Conservation (phyloP, 2,797 vertebrate genomes). For the Cygnus olor region DNA sequence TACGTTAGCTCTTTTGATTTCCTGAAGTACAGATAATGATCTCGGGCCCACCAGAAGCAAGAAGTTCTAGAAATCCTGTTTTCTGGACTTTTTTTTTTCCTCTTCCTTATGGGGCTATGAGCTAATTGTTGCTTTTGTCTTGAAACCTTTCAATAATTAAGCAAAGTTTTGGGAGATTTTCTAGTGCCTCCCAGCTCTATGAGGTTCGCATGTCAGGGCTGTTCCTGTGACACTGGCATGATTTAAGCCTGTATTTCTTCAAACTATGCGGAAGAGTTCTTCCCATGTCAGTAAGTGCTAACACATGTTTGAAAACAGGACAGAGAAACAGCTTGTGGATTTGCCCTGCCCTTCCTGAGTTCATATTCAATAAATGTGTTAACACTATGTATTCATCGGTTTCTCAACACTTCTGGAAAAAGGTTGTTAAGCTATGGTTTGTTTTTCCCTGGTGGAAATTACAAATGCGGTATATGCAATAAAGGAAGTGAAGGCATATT, state of each 20-base stretch:
- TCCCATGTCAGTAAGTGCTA: constrained; percentile 75
- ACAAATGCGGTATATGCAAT: constrained; percentile 44
- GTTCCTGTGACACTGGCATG: constrained; percentile 1
- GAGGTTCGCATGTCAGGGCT: not conserved
- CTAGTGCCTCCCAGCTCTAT: not conserved
- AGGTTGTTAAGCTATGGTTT: constrained; percentile 60
- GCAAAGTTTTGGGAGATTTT: not conserved
- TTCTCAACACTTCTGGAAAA: constrained; percentile 66
- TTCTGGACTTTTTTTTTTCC: not conserved
- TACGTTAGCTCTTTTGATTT: not conserved
- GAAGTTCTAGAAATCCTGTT: not conserved
- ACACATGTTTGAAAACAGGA: constrained; percentile 69
- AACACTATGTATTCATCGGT: constrained; percentile 51
- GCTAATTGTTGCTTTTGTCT: not conserved
- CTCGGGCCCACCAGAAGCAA: not conserved
- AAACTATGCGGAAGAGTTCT: constrained; percentile 42
- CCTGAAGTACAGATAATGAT: not conserved
- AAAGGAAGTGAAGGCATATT: constrained; percentile 55
- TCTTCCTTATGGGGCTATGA: not conserved
- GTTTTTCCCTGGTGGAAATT: constrained; percentile 67
- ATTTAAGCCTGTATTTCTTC: constrained; percentile 45
- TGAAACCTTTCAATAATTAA: not conserved
- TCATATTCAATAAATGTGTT: constrained; percentile 69
- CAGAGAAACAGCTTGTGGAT: constrained; percentile 55
- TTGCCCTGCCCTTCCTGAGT: constrained; percentile 62